Conservation (phyloP, 2,797 vertebrate genomes). For the Furcifer pardalis region DNA sequence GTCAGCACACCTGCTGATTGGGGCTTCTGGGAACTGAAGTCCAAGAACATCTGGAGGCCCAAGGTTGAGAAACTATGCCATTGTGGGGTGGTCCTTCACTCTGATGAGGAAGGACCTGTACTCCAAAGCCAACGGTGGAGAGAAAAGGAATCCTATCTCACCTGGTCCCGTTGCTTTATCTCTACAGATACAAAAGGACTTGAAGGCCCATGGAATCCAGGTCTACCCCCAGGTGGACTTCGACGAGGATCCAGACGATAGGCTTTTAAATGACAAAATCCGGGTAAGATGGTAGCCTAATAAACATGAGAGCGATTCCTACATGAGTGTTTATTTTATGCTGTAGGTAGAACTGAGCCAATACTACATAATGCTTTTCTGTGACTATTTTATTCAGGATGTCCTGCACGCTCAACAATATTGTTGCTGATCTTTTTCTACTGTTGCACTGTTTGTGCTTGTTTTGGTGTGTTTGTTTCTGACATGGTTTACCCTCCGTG, state of each 20-base stretch:
- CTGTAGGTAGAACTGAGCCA: not conserved
- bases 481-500: not conserved
- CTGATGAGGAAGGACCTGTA: too few species aligned
- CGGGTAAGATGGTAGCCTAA: conserved; percentile 77
- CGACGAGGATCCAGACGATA: conserved; percentile 87
- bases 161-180: fast-evolving
- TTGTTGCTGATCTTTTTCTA: not conserved
- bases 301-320: not conserved
- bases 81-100: not conserved
- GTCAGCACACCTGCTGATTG: too few species aligned
- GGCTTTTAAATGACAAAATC: conserved; percentile 86
- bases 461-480: not conserved
- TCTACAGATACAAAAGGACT: conserved; percentile 88
- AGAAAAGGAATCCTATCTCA: too few species aligned
- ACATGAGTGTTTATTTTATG: not conserved
- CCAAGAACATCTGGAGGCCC: too few species aligned
- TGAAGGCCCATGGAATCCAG: conserved; percentile 83
- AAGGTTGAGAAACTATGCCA: too few species aligned
- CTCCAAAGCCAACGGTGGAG: not conserved
- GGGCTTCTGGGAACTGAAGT: too few species aligned
- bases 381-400: not conserved
- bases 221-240: conserved; percentile 92
- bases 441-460: not conserved
- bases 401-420: not conserved
- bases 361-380: not conserved